Base-by-base conservation (phyloP, 1,140 invertebrate species). In the Lerema accius region DNA sequence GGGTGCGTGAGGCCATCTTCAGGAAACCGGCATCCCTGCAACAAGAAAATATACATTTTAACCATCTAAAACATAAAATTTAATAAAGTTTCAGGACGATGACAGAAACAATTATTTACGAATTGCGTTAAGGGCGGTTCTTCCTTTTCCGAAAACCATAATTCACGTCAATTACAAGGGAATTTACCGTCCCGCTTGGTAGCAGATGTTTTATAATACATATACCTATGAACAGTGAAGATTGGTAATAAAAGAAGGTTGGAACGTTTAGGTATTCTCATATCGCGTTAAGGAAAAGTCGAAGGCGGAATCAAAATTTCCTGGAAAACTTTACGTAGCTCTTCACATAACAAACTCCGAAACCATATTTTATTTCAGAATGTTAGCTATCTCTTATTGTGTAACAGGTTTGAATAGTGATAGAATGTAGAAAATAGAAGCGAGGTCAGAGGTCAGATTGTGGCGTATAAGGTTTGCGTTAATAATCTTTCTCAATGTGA, bases 1-100 rank as follows among this genome's bases (percentile, higher is more conserved):
- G 96, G 92, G 96, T 97, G 88, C 91, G 90, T 87, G 91, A 91
- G 88, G 91, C 91, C 91, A 92, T 92, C 89, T 92, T 92, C 91
- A 92, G 86, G 88, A 90, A 89, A 90, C 90, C 90, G 85, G 89
- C 90, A 92, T 92, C 91, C 91, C 91, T 92, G 89, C 10, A 91
- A 91, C 80, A 79, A 91, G 13, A 78, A 53, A 74, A 51, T 67
- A 14, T 11, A 28, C 35, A 62, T 42, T 6, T 50, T 67, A 63
- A 23, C 9, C 9, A 37, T 15, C n/a, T n/a, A n/a, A n/a, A n/a
- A n/a, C n/a, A n/a, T n/a, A n/a, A n/a, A n/a, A n/a, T n/a, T n/a
- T n/a, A n/a, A n/a, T n/a, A n/a, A n/a, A n/a, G n/a, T n/a, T n/a
- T n/a, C n/a, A n/a, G n/a, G n/a, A n/a, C n/a, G n/a, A n/a, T n/a